A percentile compares a stretch with the other conserved stretches of the same genome.
Evolutionary conservation across 2,113 vertebrate species (phyloP).

Genomic region (Henicopernis longicauda): DNA sequence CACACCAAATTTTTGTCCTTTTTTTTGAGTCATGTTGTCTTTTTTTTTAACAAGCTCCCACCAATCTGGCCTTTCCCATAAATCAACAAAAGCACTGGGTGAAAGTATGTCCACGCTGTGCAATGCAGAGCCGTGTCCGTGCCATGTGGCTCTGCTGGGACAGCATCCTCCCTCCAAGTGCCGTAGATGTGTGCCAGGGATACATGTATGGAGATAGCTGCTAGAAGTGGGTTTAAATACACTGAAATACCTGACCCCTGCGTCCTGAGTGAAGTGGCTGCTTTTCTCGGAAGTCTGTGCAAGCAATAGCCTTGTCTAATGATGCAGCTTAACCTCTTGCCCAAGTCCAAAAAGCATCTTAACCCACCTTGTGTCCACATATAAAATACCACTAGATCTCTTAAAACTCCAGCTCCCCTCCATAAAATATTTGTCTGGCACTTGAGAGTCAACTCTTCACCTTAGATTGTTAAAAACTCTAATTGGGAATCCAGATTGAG

Average conservation of each 20-base stretch:
- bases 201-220: not conserved
- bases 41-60: not conserved
- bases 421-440: not conserved
- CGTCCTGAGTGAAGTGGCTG: not conserved
- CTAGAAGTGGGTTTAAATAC: not conserved
- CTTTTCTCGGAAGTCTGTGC: not conserved
- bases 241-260: not conserved
- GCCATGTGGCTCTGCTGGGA: not conserved
- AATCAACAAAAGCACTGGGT: not conserved
- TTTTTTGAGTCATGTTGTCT: not conserved
- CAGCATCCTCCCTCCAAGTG: not conserved
- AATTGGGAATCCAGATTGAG: not conserved
- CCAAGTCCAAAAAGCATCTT: not conserved
- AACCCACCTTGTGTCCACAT: not conserved
- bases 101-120: not conserved
- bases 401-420: not conserved
- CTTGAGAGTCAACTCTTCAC: not conserved
- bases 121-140: not conserved
- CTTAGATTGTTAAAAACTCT: not conserved
- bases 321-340: not conserved
- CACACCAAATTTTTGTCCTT: not conserved
- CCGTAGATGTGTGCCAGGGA: not conserved
- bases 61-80: not conserved
- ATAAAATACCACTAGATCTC: not conserved
- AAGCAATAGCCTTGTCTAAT: not conserved